Evolutionary conservation across 2,113 vertebrate genomes (phyloP), one percentile per base, ranked within the genome.

Genomic region (Grus americana): DNA sequence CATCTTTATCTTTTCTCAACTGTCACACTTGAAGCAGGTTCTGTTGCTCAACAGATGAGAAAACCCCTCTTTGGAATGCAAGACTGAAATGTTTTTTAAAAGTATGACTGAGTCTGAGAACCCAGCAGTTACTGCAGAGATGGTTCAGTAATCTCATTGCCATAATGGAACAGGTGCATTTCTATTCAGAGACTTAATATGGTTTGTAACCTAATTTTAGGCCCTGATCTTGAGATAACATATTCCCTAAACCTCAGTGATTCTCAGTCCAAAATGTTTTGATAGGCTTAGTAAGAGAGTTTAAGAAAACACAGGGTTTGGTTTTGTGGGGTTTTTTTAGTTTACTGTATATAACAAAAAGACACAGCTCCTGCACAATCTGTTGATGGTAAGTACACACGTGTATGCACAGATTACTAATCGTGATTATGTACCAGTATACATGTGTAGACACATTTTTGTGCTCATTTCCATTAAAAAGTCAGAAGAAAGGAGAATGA

Each of bases 251-350:
- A 46, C 12, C 11, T 62, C 24, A 61, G 23, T 40, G 58, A 38
- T 34, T 55, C n/a, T 86, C 72, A 67, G 47, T 38, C 32, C 23
- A 65, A 87, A 90, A 52, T 20, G 52, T 61, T 82, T 74, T 67
- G 9, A 38, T 50, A 36, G 15, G 12, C 13, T 79, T 49, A 58
- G 9, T 62, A 66, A 54, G 8, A 54, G n/a, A 32, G 9, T 32
- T 92, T 54, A 79, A 66, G 55, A 58, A 81, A 81, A 78, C 12
- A 29, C 3, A 6, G 3, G 23, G 17, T 34, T 20, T 32, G 15
- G 52, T 26, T 16, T 27, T 27, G 50, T 23, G 26, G 1, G 0
- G 0, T 15, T 40, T 59, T 85, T 44, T 44, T 2, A n/a, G 4
- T 50, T 72, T 36, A 44, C 23, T 49, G 30, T 62, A 12, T 55